Evolutionary conservation across 2,888 invertebrate genomes (phyloP), one percentile per base, ranked within the genome.

Genomic region (Sphaerophoria taeniata): DNA sequence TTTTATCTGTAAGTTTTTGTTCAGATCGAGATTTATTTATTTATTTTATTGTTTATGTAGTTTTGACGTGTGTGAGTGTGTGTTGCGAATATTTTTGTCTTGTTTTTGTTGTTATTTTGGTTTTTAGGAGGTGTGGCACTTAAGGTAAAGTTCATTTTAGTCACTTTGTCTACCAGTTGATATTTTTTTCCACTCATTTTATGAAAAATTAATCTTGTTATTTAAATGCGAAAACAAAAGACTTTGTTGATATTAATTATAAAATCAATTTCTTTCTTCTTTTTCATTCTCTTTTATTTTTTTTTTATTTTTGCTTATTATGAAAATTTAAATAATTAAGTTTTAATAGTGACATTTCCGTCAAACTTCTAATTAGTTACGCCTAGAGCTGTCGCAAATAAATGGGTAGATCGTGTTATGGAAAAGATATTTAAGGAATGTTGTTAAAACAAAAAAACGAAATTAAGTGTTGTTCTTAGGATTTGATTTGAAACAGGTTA

Each of bases 51-150:
- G n/a, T 77, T 71, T 24, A 49, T 63, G 24, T 45, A 24, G 6
- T 55, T 9, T 36, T 14, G 6, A 14, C 5, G 47, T 56, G 4
- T 4, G 16, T 56, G 36, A 58, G 11, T 49, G 36, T 43, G 34
- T 43, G 39, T 77, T 71, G 6, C 58, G 33, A 45, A 12, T n/a
- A n/a, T n/a, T n/a, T n/a, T n/a, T n/a, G n/a, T n/a, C n/a, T n/a
- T n/a, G n/a, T n/a, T n/a, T n/a, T n/a, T n/a, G n/a, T n/a, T n/a
- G n/a, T n/a, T n/a, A n/a, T n/a, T n/a, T n/a, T n/a, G n/a, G n/a
- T n/a, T n/a, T n/a, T 60, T 58, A 51, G 69, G 79, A 61, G 79
- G 61, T 79, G 73, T 69, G 79, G 65, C 79, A 51, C 60, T 65
- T 49, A 12, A 16, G 56, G 49, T 34, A 65, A 24, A 24, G 67